Evolutionary conservation across 92 coral and sea anemone genomes (phyloP).

Genomic region (Palythoa grandis): DNA sequence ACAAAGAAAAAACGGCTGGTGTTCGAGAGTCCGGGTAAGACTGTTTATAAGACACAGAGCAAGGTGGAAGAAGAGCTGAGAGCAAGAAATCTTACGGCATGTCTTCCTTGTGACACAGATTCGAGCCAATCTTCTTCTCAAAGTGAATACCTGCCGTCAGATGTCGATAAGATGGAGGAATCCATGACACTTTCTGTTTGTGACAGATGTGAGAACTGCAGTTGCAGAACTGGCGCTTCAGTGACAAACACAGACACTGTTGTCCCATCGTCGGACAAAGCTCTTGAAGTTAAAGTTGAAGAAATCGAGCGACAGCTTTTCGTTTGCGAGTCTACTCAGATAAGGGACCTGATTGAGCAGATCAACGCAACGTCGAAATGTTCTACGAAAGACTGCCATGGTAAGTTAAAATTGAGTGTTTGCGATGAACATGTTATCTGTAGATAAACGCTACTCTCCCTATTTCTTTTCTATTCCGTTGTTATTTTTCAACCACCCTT

Average conservation of each 20-base stretch:
- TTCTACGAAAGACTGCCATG: slow-evolving; percentile 39
- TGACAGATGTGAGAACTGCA: background rate
- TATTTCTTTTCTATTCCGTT: too few species aligned
- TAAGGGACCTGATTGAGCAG: slow-evolving; percentile 47
- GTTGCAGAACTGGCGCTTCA: background rate
- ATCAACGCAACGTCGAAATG: slow-evolving; percentile 57
- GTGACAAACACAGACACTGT: background rate
- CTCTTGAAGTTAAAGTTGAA: slow-evolving; percentile 1
- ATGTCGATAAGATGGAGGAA: background rate
- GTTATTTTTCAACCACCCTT: too few species aligned
- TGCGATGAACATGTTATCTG: background rate
- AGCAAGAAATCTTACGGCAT: slow-evolving; percentile 9
- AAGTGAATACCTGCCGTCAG: background rate
- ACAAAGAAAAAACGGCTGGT: slow-evolving; percentile 5
- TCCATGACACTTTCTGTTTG: slow-evolving; percentile 2
- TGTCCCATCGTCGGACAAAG: background rate
- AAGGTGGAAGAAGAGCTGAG: slow-evolving; percentile 34
- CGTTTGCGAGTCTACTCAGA: slow-evolving; percentile 62
- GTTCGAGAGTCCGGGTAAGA: slow-evolving; percentile 43
- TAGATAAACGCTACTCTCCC: too few species aligned
- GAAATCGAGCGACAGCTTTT: slow-evolving; percentile 47
- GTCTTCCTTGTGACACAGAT: background rate
- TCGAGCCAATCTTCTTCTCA: slow-evolving; percentile 18
- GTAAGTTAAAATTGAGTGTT: slow-evolving; percentile 41
- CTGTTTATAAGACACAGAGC: slow-evolving; percentile 43